Evolutionary conservation across 2,888 invertebrate species (phyloP), one percentile per base, ranked within the genome.

Genomic region (Aphidoletes aphidimyza): DNA sequence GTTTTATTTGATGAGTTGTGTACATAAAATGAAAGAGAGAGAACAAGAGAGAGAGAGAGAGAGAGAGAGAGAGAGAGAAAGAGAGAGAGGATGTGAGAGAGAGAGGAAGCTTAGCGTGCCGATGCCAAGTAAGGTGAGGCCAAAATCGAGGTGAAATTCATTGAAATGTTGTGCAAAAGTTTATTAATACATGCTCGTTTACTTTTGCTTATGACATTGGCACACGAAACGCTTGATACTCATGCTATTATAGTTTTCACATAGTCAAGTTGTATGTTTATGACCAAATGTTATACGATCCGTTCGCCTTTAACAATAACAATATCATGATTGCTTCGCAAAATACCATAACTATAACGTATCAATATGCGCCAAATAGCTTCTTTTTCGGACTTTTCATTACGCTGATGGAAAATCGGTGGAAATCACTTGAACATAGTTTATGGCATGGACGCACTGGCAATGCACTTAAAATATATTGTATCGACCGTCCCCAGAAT

Each of bases 291-390:
- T 14, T 17, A 11, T 47, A 5, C 69, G 17, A 69, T 30, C 26
- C 30, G 17, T 34, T 14, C 34, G 69, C 69, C 26, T 30, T 69
- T 69, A n/a, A n/a, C n/a, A n/a, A n/a, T n/a, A n/a, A 69, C 69
- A 69, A 69, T 69, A 69, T 69, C 69, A 69, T 69, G 69, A 69
- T 69, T 69, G 69, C 34, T 69, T 47, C 39, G 69, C 30, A 69
- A 30, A 69, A 69, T 69, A 69, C 30, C 17, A 34, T 69, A 69
- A 69, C 34, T 69, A 34, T 69, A 69, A 69, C 34, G 26, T 69
- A 26, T 69, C 69, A 30, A 69, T 69, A 69, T 22, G 3, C 26
- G 54, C 22, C 22, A 54, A 54, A 69, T n/a, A 69, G 17, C 30
- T 14, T 47, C 69, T 69, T 69, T 30, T 69, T 26, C 34, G 69